phyloP scores from a whole-genome alignment of 2,113 vertebrate genomes.

The Syngnathoides biaculeatus region DNA sequence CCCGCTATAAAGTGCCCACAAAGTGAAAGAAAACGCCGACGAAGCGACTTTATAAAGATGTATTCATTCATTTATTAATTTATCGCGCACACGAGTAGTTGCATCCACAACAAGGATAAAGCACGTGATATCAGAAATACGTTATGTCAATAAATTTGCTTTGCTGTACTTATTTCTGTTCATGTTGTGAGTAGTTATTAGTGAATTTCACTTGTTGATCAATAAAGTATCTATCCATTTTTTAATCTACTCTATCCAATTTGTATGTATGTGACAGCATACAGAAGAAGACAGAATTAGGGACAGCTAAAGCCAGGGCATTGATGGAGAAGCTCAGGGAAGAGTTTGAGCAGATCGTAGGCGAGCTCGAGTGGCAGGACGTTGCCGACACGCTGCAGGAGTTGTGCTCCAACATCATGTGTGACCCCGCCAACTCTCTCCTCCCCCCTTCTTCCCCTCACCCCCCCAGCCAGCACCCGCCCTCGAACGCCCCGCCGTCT shows the following conservation, averaged over 20 bases:
- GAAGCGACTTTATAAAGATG: no score
- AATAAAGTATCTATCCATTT: background rate
- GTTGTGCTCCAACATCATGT: constrained; percentile 10
- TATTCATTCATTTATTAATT: no score
- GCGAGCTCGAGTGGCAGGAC: constrained; percentile 10
- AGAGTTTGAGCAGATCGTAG: constrained; percentile 11
- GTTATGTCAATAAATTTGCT: no score
- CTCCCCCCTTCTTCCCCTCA: background rate
- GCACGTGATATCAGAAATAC: no score
- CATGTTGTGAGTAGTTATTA: background rate
- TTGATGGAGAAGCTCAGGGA: constrained; percentile 11
- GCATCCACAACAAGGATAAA: no score
- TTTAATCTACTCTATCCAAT: background rate
- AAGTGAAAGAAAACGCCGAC: background rate
- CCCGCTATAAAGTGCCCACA: background rate
- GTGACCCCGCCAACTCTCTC: background rate
- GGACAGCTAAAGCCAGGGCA: background rate
- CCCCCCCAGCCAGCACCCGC: background rate
- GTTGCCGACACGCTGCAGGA: constrained; percentile 7
- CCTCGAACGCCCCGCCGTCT: background rate
- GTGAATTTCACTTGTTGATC: background rate
- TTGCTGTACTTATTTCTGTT: no score
- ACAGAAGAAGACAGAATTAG: background rate
- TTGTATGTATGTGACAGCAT: background rate
- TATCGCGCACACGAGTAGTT: no score